A percentile compares a stretch with the other conserved stretches of the same genome.
These are phyloP conservation scores for Elymnias hypermnestra DNA, from an alignment of 1,140 invertebrate species.

Conservation along the genomic window DNA sequence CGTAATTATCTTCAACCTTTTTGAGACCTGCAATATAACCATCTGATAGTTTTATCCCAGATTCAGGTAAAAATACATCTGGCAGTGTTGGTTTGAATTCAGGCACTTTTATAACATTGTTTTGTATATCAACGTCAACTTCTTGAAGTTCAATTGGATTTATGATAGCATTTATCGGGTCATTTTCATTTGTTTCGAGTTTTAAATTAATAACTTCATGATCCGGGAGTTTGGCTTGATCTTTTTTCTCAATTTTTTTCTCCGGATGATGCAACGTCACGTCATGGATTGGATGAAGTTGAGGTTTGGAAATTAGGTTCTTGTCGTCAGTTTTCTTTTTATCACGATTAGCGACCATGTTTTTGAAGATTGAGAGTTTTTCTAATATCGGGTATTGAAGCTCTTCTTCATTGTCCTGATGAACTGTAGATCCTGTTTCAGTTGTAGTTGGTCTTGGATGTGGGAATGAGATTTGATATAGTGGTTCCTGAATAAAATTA, in stretches of 20 bases:
- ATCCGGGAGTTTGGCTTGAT: slow-evolving; percentile 35
- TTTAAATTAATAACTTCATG: slow-evolving; percentile 1
- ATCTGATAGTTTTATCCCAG: slow-evolving; percentile 33
- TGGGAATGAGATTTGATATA: slow-evolving; percentile 33
- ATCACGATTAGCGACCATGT: slow-evolving; percentile 43
- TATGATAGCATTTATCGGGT: background rate
- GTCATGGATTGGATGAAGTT: slow-evolving; percentile 57
- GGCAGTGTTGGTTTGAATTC: slow-evolving; percentile 52
- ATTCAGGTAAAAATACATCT: slow-evolving; percentile 30
- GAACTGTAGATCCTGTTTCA: slow-evolving; percentile 11
- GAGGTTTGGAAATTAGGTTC: slow-evolving; percentile 43
- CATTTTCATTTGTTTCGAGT: background rate
- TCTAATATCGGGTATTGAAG: slow-evolving; percentile 41
- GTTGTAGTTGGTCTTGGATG: slow-evolving; percentile 16
- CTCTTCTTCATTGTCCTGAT: slow-evolving; percentile 35
- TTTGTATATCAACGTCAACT: too few species aligned
- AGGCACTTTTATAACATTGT: slow-evolving; percentile 20
- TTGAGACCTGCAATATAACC: slow-evolving; percentile 33
- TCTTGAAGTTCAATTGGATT: too few species aligned
- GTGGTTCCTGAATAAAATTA: slow-evolving; percentile 40
- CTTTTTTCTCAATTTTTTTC: slow-evolving; percentile 63
- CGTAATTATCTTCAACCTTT: slow-evolving; percentile 33
- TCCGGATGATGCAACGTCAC: slow-evolving; percentile 41
- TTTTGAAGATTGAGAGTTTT: slow-evolving; percentile 59
- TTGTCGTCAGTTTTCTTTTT: slow-evolving; percentile 32